phyloP scores from a whole-genome alignment of 2,888 invertebrate genomes.

The Nephrotoma guestfalica region DNA sequence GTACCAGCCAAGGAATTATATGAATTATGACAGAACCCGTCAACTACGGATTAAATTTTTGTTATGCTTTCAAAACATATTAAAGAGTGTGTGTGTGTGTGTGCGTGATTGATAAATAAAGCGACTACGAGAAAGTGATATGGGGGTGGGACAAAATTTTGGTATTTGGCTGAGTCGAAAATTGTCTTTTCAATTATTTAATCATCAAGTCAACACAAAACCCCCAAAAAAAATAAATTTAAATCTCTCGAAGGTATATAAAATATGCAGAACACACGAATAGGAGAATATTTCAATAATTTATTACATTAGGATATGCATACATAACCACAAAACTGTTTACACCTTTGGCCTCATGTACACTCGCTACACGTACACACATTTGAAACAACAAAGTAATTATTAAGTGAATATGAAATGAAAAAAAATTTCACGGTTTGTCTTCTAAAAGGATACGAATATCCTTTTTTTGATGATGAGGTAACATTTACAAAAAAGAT shows the following conservation, averaged over 20 bases:
- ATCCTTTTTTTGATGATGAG: not conserved
- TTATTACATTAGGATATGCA: not conserved
- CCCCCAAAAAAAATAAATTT: not conserved
- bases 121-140: not conserved
- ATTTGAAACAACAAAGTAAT: not conserved
- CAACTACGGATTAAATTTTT: not conserved
- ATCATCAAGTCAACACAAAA: not conserved
- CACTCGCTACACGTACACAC: not conserved
- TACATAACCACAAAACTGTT: not conserved
- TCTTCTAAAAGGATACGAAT: not conserved
- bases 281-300: not conserved
- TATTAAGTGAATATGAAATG: not conserved
- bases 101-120: not conserved
- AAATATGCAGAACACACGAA: not conserved
- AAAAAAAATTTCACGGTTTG: not conserved
- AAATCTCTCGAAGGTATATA: not conserved
- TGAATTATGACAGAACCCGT: not conserved
- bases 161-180: not conserved
- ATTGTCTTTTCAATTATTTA: not conserved
- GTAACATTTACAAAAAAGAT: not conserved
- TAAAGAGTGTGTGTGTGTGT: not conserved
- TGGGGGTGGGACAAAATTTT: not conserved
- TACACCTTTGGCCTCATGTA: not conserved
- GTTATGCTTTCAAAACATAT: not conserved
- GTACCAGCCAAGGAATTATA: not conserved